Conservation (phyloP, 2,113 vertebrate genomes). For the Dolichallabes microphthalmus region DNA sequence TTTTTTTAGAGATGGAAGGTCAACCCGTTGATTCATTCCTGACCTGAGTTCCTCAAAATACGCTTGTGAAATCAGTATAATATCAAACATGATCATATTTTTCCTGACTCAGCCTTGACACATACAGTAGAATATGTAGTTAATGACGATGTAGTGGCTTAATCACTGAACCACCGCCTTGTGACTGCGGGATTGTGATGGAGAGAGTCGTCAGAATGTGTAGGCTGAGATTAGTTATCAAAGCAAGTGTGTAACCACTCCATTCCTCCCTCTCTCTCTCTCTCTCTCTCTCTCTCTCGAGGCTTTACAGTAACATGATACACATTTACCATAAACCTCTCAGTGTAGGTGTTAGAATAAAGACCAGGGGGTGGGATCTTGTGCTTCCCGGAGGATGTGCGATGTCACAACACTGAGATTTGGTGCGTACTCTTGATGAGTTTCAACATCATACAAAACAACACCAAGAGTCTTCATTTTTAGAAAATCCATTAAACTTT, state of each 20-base stretch:
- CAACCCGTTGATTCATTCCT: constrained; percentile 11
- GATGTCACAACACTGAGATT: not conserved
- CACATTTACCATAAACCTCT: constrained; percentile 24
- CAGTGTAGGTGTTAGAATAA: constrained; percentile 18
- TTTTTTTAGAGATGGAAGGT: not conserved
- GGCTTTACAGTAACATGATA: constrained; percentile 17
- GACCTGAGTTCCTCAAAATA: not conserved
- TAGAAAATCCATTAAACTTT: not conserved
- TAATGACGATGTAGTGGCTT: constrained; percentile 8
- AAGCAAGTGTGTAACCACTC: too few relatives aligned
- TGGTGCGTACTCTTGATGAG: not conserved
- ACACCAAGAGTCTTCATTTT: not conserved
- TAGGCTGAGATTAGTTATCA: too few relatives aligned
- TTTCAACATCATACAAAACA: not conserved
- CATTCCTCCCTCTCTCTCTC: too few relatives aligned
- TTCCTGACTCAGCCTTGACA: constrained; percentile 18
- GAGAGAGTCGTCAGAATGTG: too few relatives aligned
- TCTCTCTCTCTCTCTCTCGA: not conserved
- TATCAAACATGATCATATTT: constrained; percentile 4
- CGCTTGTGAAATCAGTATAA: not conserved
- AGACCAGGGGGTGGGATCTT: not conserved
- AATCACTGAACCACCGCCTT: constrained; percentile 20
- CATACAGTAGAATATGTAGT: too few relatives aligned
- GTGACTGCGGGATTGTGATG: not conserved
- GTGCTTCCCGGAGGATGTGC: not conserved